Conservation (phyloP, 2,797 vertebrate genomes). For the Sebastes matsubarae region DNA sequence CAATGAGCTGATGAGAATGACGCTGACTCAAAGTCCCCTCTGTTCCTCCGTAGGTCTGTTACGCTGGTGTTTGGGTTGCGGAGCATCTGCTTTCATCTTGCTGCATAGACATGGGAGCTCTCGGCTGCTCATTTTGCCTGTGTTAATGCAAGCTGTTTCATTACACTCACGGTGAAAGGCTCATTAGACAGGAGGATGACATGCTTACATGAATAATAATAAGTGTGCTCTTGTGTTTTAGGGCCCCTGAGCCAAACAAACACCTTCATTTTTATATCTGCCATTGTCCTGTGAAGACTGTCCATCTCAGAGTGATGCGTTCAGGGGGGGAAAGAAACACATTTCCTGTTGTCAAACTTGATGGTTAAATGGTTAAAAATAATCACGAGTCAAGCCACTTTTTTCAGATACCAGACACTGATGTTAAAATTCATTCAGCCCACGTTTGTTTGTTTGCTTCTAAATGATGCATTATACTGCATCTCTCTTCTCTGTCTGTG, state of each 20-base stretch:
- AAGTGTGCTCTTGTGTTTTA: conserved; percentile 70
- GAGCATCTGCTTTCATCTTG: conserved; percentile 80
- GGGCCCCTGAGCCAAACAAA: conserved; percentile 54
- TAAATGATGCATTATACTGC: conserved; percentile 48
- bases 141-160: conserved; percentile 81
- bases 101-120: conserved; percentile 69
- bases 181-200: conserved; percentile 81
- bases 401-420: neutral
- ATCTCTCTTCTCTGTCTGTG: conserved; percentile 17
- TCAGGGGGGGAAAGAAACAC: neutral
- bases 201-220: conserved; percentile 80
- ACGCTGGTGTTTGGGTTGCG: conserved; percentile 62
- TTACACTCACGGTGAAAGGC: conserved; percentile 72
- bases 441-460: conserved; percentile 37
- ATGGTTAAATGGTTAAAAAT: neutral
- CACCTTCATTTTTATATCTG: conserved; percentile 48
- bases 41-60: conserved; percentile 49
- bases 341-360: neutral
- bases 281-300: conserved; percentile 15
- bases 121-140: conserved; percentile 75
- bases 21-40: conserved; percentile 59
- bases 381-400: neutral
- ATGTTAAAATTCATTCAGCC: conserved; percentile 26
- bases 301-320: conserved; percentile 16
- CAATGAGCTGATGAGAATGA: conserved; percentile 70